Percentiles rank a stretch among this genome's conserved stretches.
These are phyloP conservation scores for Dicranocentrus wangi DNA, from an alignment of 2,888 invertebrate species.

Conservation along the genomic window DNA sequence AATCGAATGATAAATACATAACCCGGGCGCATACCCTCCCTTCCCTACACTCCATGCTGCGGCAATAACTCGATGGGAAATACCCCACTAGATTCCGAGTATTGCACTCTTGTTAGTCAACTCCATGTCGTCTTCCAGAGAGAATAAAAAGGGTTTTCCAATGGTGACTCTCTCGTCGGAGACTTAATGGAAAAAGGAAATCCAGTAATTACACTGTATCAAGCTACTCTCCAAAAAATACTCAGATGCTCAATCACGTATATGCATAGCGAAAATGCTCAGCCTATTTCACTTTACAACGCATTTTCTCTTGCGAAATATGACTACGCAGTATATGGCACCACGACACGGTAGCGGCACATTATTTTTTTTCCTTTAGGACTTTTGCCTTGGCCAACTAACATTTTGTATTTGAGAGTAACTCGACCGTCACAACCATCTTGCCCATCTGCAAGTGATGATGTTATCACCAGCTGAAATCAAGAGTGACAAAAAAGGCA, in stretches of 20 bases:
- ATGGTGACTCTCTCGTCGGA: constrained; percentile 3
- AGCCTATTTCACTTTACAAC: constrained; percentile 5
- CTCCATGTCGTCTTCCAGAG: constrained; percentile 24
- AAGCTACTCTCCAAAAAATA: constrained; percentile 43
- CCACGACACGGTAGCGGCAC: too few species aligned
- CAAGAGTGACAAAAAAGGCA: background rate
- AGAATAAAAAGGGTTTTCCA: constrained; percentile 22
- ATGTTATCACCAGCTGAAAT: constrained; percentile 18
- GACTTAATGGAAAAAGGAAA: constrained; percentile 60
- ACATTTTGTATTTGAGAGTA: constrained; percentile 34
- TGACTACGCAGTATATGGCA: background rate
- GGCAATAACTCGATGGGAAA: constrained; percentile 5
- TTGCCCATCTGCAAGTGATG: background rate
- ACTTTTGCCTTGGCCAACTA: constrained; percentile 51
- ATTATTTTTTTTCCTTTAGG: background rate
- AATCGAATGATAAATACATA: constrained; percentile 27
- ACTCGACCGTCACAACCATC: constrained; percentile 15
- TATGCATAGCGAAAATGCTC: constrained; percentile 13
- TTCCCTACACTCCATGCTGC: too few species aligned
- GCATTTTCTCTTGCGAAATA: background rate
- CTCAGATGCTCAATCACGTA: constrained; percentile 37
- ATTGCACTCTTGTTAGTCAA: constrained; percentile 9
- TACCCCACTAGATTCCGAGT: constrained; percentile 6
- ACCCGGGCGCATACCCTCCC: background rate
- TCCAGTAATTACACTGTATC: constrained; percentile 61